phyloP scores from a whole-genome alignment of 64 coral and sea anemone species.

The Pocillopora verrucosa region DNA sequence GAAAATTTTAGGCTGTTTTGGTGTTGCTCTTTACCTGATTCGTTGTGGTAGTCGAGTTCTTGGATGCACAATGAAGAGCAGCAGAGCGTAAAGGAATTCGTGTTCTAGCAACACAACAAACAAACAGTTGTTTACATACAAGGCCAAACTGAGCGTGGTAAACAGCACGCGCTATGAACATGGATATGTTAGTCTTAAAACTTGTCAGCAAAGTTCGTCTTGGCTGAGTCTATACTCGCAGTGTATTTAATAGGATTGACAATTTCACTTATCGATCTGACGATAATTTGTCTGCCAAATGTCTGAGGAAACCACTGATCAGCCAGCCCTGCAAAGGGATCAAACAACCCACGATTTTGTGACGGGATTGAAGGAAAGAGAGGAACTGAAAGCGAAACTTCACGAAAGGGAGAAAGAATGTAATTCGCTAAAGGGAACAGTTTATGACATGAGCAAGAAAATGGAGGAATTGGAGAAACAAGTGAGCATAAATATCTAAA shows the following conservation, averaged over 20 bases:
- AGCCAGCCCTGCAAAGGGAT: slow-evolving; percentile 31
- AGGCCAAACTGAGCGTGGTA: not conserved
- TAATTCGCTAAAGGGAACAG: slow-evolving; percentile 68
- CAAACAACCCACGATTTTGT: slow-evolving; percentile 93
- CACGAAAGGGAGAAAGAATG: slow-evolving; percentile 75
- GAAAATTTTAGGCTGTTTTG: too few relatives aligned
- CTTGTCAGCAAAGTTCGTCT: not conserved
- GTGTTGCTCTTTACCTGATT: too few relatives aligned
- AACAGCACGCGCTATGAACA: not conserved
- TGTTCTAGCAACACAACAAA: slow-evolving; percentile 24
- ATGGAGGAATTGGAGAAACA: slow-evolving; percentile 80
- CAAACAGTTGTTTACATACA: not conserved
- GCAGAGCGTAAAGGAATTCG: slow-evolving; percentile 26
- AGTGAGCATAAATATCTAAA: slow-evolving; percentile 33
- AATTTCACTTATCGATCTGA: not conserved
- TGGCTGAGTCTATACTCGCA: not conserved
- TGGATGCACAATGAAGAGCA: not conserved
- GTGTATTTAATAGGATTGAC: not conserved
- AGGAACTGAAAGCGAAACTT: slow-evolving; percentile 79
- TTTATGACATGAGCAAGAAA: slow-evolving; percentile 90
- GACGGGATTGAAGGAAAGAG: slow-evolving; percentile 88
- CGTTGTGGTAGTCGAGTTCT: too few relatives aligned
- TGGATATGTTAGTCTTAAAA: not conserved
- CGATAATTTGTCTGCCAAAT: not conserved
- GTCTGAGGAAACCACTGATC: slow-evolving; percentile 7